A percentile compares a stretch with the other conserved stretches of the same genome.
These are phyloP conservation scores for Neogobius melanostomus DNA, from an alignment of 2,113 vertebrate species.

Conservation along the genomic window DNA sequence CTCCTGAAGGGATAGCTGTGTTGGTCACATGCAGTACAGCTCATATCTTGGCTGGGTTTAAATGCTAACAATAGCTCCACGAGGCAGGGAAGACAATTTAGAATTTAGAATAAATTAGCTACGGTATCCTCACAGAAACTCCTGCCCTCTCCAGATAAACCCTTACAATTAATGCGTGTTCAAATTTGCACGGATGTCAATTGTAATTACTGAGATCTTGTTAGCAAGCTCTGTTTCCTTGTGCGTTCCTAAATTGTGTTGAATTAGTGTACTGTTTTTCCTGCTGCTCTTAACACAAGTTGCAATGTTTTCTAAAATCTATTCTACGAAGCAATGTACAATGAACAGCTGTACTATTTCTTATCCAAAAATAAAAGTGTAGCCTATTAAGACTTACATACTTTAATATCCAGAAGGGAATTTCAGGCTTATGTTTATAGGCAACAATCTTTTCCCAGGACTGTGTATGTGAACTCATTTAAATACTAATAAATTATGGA, in stretches of 20 bases:
- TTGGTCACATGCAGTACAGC: neutral
- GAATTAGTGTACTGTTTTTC: slow-evolving; percentile 23
- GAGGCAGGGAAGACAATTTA: slow-evolving; percentile 22
- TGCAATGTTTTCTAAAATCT: neutral
- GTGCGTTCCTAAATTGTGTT: slow-evolving; percentile 33
- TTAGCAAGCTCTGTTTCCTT: slow-evolving; percentile 62
- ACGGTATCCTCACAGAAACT: slow-evolving; percentile 31
- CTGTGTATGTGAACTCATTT: slow-evolving; percentile 22
- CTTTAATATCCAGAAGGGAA: slow-evolving; percentile 54
- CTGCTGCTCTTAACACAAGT: slow-evolving; percentile 15
- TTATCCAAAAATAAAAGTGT: slow-evolving; percentile 51
- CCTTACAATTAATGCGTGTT: slow-evolving; percentile 51
- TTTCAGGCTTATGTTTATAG: slow-evolving; percentile 6
- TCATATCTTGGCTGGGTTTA: slow-evolving; percentile 1
- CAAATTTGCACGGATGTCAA: slow-evolving; percentile 50
- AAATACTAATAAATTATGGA: slow-evolving; percentile 43
- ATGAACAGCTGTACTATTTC: too few species aligned
- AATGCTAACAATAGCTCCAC: slow-evolving; percentile 26
- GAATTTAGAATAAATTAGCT: slow-evolving; percentile 37
- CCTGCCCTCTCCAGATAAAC: slow-evolving; percentile 20
- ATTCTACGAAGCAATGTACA: neutral
- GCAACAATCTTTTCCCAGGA: slow-evolving; percentile 11
- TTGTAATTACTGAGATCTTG: slow-evolving; percentile 58
- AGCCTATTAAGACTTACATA: slow-evolving; percentile 41
- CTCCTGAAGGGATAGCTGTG: slow-evolving; percentile 19